Conservation (phyloP, 2,888 invertebrate genomes). For the Lypha dubia region DNA sequence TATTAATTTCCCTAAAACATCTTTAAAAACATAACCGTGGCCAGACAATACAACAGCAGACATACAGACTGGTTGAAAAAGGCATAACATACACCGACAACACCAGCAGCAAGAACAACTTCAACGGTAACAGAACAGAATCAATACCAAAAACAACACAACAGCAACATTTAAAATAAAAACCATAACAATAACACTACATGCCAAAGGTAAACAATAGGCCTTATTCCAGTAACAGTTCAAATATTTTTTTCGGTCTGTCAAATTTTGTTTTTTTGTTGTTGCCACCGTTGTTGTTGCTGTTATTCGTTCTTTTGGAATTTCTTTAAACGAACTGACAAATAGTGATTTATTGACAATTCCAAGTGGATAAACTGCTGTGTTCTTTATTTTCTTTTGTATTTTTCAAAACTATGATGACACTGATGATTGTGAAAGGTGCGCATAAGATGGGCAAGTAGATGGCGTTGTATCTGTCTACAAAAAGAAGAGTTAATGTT, state of each 20-base stretch:
- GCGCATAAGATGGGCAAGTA: constrained; percentile 23
- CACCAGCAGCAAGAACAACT: not conserved
- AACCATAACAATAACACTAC: constrained; percentile 59
- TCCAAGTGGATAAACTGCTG: constrained; percentile 71
- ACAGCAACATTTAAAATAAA: constrained; percentile 47
- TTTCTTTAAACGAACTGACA: constrained; percentile 73
- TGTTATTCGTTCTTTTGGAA: constrained; percentile 40
- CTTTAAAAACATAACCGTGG: constrained; percentile 38
- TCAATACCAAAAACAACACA: constrained; percentile 19
- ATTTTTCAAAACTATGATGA: constrained; percentile 58
- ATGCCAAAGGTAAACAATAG: constrained; percentile 69
- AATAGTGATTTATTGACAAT: constrained; percentile 75
- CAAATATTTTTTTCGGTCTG: constrained; percentile 52
- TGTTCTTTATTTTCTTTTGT: constrained; percentile 19
- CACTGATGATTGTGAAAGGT: constrained; percentile 57
- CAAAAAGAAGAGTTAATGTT: constrained; percentile 26
- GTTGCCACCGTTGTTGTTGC: constrained; percentile 18
- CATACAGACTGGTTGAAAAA: constrained; percentile 34
- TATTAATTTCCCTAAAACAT: constrained; percentile 68
- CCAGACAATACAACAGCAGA: constrained; percentile 55
- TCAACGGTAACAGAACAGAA: not conserved
- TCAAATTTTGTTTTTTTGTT: constrained; percentile 42
- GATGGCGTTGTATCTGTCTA: not conserved
- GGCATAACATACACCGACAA: not conserved
- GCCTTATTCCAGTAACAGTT: constrained; percentile 56